Evolutionary conservation across 1,140 invertebrate genomes (phyloP), one percentile per base, ranked within the genome.

Genomic region (Venturia canescens): DNA sequence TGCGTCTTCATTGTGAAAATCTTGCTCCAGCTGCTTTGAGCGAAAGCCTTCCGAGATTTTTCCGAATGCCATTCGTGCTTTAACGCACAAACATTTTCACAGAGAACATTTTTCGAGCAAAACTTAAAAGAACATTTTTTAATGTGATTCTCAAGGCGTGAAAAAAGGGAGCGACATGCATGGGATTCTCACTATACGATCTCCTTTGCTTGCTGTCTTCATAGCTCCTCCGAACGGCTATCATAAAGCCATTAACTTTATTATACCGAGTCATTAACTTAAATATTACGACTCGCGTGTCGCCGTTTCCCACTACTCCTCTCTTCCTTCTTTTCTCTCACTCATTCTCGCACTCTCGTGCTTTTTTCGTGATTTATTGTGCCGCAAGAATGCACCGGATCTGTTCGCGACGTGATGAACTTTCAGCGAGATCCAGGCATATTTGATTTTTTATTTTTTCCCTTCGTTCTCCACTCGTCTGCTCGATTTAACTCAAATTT

Each of bases 231-330:
- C 87, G 86, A 86, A 89, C 84, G 86, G 88, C 89, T 90, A 90
- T 90, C 89, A 90, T 90, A 90, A 90, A 91, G 89, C 89, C 86
- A 91, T 91, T 91, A 90, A 91, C 89, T 91, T 91, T 91, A 90
- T 91, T 91, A 88, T 88, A 89, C 88, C 80, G 86, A 88, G 88
- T 88, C 87, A 90, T 91, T 90, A 90, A 90, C 88, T 90, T 88
- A 90, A 90, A 90, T 91, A 90, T 90, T 91, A 90, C 89, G 88
- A 90, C 88, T 90, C 87, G 87, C 90, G 89, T 90, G 89, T 90
- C 89, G 87, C 86, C 86, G 85, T 81, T 84, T 85, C 88, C 87
- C 84, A 83, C 83, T 84, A 44, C 82, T 84, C 16, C 38, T 7
- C 48, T 53, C 13, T 11, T 16, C 29, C 31, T 27, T 69, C 31